Evolutionary conservation across 2,797 vertebrate species (phyloP).

Genomic region (Amazonetta brasiliensis): DNA sequence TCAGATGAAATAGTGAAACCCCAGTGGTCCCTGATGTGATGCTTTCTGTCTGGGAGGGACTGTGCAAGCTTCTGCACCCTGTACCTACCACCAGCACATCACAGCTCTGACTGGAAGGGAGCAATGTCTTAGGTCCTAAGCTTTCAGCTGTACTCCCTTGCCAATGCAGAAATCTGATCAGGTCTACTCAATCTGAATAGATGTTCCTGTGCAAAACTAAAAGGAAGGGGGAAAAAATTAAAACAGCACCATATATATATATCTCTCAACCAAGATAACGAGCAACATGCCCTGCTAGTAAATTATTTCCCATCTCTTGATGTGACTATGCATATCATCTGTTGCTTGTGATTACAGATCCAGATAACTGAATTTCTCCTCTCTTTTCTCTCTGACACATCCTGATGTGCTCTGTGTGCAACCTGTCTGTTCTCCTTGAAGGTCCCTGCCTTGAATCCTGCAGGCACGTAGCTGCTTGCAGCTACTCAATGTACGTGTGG

Average conservation of each 20-base stretch:
- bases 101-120: not conserved
- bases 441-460: rapidly evolving
- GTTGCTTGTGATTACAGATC: not conserved
- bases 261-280: not conserved
- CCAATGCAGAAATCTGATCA: not conserved
- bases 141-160: not conserved
- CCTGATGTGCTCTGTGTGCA: not conserved
- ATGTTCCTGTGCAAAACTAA: not conserved
- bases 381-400: not conserved
- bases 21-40: not conserved
- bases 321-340: not conserved
- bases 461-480: not conserved
- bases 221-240: not conserved
- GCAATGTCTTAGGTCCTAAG: not conserved
- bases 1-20: not conserved
- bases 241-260: not conserved
- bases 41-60: not conserved
- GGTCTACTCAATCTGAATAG: not conserved
- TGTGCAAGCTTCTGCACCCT: not conserved
- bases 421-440: not conserved
- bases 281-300: not conserved
- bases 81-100: not conserved
- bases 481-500: not conserved
- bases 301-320: not conserved
- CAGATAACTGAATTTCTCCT: not conserved